A percentile compares a stretch with the other conserved stretches of the same genome.
phyloP scores from a whole-genome alignment of 2,888 invertebrate species.

The Drosophila infuscata region DNA sequence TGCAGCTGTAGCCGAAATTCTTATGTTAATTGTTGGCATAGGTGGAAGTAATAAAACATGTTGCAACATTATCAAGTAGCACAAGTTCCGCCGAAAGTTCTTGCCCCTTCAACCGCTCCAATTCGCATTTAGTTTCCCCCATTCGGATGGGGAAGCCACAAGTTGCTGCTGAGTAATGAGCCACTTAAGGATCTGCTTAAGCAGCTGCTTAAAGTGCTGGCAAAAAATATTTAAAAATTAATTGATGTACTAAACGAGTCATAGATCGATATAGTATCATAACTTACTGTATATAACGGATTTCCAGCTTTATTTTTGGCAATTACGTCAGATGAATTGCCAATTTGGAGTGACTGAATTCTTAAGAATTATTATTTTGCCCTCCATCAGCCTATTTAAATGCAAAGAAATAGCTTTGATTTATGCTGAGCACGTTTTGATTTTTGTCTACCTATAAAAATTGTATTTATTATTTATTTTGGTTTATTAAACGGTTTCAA shows the following conservation, averaged over 20 bases:
- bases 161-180: constrained; percentile 20
- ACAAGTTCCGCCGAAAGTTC: constrained; percentile 45
- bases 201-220: neutral
- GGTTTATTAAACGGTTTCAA: constrained; percentile 34
- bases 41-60: constrained; percentile 78
- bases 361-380: constrained; percentile 11
- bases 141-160: neutral
- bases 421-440: constrained; percentile 50
- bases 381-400: constrained; percentile 7
- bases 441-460: constrained; percentile 16
- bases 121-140: neutral
- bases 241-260: neutral
- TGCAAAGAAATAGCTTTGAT: constrained; percentile 8
- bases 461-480: constrained; percentile 2
- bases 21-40: constrained; percentile 77
- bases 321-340: constrained; percentile 18
- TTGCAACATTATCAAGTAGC: constrained; percentile 69
- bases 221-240: neutral
- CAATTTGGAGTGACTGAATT: constrained; percentile 11
- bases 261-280: neutral
- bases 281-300: neutral
- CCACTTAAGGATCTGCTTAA: neutral
- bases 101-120: neutral
- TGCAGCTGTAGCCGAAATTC: constrained; percentile 54
- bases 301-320: neutral